Percentiles rank a stretch among this genome's conserved stretches.
Evolutionary conservation across 2,888 invertebrate species (phyloP).

Genomic region (Xylocampa areola): DNA sequence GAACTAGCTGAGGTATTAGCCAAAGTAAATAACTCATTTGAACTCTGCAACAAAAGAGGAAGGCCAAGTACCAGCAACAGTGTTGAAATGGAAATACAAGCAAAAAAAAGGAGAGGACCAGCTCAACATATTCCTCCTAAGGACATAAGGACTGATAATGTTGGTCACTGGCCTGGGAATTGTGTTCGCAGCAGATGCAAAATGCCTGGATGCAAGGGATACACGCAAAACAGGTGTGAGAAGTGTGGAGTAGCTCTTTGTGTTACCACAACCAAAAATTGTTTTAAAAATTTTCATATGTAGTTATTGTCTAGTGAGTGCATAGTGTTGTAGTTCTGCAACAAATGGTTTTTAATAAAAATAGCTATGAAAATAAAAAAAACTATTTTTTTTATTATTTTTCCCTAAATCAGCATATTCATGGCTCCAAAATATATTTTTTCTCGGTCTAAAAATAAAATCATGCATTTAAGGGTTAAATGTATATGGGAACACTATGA

Average conservation of each 20-base stretch:
- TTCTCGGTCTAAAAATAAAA: constrained; percentile 56
- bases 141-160: constrained; percentile 63
- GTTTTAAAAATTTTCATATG: constrained; percentile 60
- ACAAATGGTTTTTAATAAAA: constrained; percentile 27
- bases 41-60: constrained; percentile 64
- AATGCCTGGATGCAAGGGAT: constrained; percentile 63
- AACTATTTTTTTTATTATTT: constrained; percentile 41
- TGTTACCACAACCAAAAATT: constrained; percentile 57
- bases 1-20: constrained; percentile 66
- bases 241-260: constrained; percentile 65
- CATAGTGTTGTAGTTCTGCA: constrained; percentile 24
- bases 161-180: constrained; percentile 62
- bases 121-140: constrained; percentile 62
- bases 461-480: constrained; percentile 51
- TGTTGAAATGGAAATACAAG: constrained; percentile 62
- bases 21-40: constrained; percentile 59
- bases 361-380: constrained; percentile 35
- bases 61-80: constrained; percentile 62
- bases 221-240: constrained; percentile 63
- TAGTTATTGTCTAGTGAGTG: constrained; percentile 19
- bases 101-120: constrained; percentile 61
- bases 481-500: no score
- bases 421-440: constrained; percentile 61
- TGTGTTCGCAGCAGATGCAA: constrained; percentile 63
- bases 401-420: constrained; percentile 48